Conservation (phyloP, 2,113 vertebrate species). For the Struthio camelus region DNA sequence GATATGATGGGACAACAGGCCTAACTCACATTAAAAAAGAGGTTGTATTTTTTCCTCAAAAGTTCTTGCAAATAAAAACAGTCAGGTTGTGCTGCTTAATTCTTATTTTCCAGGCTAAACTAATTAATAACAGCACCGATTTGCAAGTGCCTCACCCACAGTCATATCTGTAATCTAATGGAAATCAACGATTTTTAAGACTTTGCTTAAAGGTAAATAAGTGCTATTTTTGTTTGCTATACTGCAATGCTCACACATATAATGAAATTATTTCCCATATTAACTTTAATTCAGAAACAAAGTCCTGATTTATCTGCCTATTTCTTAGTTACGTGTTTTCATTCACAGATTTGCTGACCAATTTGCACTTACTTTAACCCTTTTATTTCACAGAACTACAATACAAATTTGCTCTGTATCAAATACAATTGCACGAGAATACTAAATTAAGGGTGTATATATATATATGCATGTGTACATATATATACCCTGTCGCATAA, state of each 20-base stretch:
- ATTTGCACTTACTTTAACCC: not conserved
- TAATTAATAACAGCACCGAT: too few species aligned
- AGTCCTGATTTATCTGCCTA: not conserved
- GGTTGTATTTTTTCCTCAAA: not conserved
- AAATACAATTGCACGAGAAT: not conserved
- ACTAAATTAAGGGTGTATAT: not conserved
- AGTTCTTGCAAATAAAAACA: not conserved
- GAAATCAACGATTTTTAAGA: not conserved
- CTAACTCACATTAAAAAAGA: not conserved
- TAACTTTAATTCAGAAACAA: not conserved
- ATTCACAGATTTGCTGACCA: not conserved
- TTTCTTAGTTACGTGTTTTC: not conserved
- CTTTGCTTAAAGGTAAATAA: not conserved
- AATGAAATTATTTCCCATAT: not conserved
- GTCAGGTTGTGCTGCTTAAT: not conserved
- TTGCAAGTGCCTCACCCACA: not conserved
- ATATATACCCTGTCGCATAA: not conserved
- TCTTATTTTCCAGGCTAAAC: not conserved
- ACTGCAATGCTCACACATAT: not conserved
- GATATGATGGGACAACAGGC: not conserved
- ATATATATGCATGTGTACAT: not conserved
- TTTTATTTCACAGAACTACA: not conserved
- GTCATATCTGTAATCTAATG: not conserved
- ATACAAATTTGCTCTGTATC: not conserved
- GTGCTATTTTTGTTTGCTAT: not conserved